These are phyloP conservation scores for Eulithis prunata DNA, from an alignment of 2,888 invertebrate genomes.

Conservation along the genomic window DNA sequence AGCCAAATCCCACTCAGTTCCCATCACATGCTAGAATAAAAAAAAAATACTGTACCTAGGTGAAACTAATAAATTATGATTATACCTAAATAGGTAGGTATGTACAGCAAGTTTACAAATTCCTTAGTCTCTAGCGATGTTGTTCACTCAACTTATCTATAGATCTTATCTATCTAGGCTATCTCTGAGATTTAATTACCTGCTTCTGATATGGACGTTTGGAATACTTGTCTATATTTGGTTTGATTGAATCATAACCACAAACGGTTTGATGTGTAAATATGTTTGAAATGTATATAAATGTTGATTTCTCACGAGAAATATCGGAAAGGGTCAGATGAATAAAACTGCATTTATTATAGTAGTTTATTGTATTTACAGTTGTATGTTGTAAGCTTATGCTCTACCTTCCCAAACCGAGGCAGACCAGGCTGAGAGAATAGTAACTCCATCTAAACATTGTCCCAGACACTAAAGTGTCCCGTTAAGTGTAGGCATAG, in stretches of 20 bases:
- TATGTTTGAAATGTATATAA: neutral
- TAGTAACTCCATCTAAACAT: no score
- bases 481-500: no score
- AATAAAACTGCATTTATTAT: no score
- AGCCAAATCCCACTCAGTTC: no score
- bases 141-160: slow-evolving; percentile 26
- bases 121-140: neutral
- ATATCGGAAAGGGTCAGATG: no score
- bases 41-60: no score
- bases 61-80: neutral
- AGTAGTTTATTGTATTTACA: no score
- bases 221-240: slow-evolving; percentile 34
- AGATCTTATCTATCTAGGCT: slow-evolving; percentile 47
- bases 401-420: no score
- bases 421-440: no score
- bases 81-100: neutral
- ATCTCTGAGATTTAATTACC: slow-evolving; percentile 39
- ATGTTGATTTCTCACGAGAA: slow-evolving; percentile 6
- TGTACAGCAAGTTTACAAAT: neutral
- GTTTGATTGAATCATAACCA: slow-evolving; percentile 26
- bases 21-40: no score
- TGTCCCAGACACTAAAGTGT: no score
- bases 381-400: no score
- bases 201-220: slow-evolving; percentile 34
- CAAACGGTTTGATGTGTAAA: slow-evolving; percentile 13